Conservation (phyloP, 2,113 vertebrate species). For the Zosterops lateralis region DNA sequence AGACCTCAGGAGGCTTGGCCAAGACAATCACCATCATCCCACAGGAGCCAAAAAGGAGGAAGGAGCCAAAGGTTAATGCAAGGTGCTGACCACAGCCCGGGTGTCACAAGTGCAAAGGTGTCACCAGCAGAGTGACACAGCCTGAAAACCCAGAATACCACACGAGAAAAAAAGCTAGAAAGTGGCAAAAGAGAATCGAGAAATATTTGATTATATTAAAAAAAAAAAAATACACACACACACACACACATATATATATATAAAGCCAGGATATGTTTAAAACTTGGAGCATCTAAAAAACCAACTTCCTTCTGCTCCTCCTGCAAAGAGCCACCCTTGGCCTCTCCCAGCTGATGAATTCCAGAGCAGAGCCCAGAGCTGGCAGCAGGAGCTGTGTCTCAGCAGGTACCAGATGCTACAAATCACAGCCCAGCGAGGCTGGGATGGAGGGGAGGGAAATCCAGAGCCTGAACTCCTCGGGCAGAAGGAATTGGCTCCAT, state of each 20-base stretch:
- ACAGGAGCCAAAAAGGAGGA: neutral
- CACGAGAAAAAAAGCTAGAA: accelerated
- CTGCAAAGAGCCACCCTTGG: neutral
- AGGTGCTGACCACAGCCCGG: neutral
- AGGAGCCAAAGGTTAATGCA: neutral
- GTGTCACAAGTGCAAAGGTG: neutral
- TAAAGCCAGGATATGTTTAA: accelerated
- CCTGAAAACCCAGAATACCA: neutral
- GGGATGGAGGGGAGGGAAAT: neutral
- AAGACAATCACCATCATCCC: neutral
- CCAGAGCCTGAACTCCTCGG: neutral
- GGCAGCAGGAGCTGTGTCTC: neutral
- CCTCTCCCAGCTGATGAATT: neutral
- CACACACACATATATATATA: too few relatives aligned
- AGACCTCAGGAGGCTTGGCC: neutral
- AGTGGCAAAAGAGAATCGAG: neutral
- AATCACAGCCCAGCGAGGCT: neutral
- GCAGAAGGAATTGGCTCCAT: neutral
- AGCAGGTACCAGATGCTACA: neutral
- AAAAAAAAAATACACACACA: too few relatives aligned
- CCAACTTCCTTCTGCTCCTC: neutral
- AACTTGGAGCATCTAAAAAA: neutral
- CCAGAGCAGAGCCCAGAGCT: neutral
- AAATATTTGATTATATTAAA: neutral
- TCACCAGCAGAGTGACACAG: neutral